Base-by-base conservation (phyloP, 2,797 vertebrate genomes). In the Octomys mimax region DNA sequence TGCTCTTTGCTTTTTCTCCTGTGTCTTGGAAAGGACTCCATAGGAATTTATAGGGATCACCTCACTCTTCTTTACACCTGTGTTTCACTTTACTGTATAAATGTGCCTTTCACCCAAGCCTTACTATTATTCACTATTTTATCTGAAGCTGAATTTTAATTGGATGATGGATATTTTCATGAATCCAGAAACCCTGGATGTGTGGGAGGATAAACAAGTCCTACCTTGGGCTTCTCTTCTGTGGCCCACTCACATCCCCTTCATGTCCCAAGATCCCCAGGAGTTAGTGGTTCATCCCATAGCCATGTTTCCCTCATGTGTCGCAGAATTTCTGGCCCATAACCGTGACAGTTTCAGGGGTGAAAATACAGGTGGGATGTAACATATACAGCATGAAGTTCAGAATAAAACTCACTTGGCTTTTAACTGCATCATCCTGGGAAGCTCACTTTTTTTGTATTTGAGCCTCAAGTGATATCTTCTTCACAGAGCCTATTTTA, bases 341-440 rank as follows among this genome's bases (percentile, higher is more conserved):
- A 49, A 87, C 39, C 87, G 61, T 70, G 52, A 64, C 2, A 14
- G 31, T 16, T 49, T 89, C 11, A 2, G 26, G 89, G 59, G n/a
- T 36, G 42, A 90, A 39, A 33, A 2, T 42, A 31, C 28, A 64
- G 28, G 85, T 31, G 59, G 46, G 36, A 49, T n/a, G 2, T 39
- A 89, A 70, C n/a, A 26, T 16, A 31, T 73, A 52, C 31, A 57
- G 31, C 21, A 71, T 2, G 54, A 21, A 28, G 4, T 75, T 87
- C 84, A 77, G 42, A 85, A 57, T 59, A 33, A 10, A 75, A 49
- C 3, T n/a, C 14, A 73, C 2, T 5, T 66, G 16, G 36, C 46
- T 84, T 91, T 86, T 89, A 54, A 90, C 91, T 94, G 26, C 19
- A 31, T 12, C 66, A 57, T 79, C 39, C 66, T 91, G 36, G 54